Evolutionary conservation across 2,113 vertebrate species (phyloP), one percentile per base, ranked within the genome.

Genomic region (Mirounga angustirostris): DNA sequence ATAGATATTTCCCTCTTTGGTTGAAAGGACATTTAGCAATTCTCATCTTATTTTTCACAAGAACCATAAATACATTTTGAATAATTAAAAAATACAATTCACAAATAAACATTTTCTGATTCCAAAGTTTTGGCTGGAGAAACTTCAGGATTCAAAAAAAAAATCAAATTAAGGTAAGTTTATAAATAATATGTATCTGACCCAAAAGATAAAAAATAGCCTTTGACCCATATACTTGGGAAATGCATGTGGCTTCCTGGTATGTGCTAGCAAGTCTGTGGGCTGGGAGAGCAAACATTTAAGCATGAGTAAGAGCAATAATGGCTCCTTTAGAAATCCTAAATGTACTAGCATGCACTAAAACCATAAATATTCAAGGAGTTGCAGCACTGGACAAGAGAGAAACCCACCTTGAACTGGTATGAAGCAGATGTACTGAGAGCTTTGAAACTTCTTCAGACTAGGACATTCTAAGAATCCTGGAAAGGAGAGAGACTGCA

Each of bases 51-150:
- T 83, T 95, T 96, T 50, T 88, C 46, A 30, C 78, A 88, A 91
- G 46, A 91, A 71, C 12, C 56, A 61, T 58, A 89, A 83, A 14
- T 61, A 9, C 9, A 79, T 81, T 89, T 40, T 71, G 19, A 87
- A 91, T 91, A 93, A 85, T 80, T 80, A 84, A 95, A 91, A 6
- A 97, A 59, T 69, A 76, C 58, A 50, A 85, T 43, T 94, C 43
- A 83, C 40, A 84, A 94, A 61, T 65, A 69, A 95, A 73, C 24
- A 50, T 82, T 82, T 82, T 97, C 50, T 95, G 33, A 84, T 78
- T 13, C 46, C 61, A 74, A 89, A 46, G 21, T 92, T 91, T 93
- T 40, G 24, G 13, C 54, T 93, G 67, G 30, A 94, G 40, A 85
- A 16, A 92, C 13, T 61, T 86, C 50, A 54, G 26, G 50, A 81